These are phyloP conservation scores for Leucophenga maculata DNA, from an alignment of 2,888 invertebrate genomes.

Conservation along the genomic window DNA sequence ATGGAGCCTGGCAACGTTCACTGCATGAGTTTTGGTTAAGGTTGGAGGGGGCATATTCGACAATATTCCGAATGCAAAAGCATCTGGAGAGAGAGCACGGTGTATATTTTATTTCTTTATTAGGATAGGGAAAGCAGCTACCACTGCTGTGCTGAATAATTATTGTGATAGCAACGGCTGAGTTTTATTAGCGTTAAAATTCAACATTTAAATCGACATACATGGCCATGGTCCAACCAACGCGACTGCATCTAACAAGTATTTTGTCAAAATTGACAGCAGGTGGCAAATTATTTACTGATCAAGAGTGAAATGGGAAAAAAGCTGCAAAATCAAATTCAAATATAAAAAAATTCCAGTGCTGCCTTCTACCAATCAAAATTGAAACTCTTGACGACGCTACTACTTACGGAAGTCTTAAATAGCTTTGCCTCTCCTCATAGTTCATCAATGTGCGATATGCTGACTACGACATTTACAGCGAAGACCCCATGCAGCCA, in stretches of 20 bases:
- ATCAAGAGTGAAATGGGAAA: conserved; percentile 3
- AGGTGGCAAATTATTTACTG: conserved; percentile 36
- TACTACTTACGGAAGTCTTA: background rate
- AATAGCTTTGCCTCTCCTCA: background rate
- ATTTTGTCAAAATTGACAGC: conserved; percentile 23
- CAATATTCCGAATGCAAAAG: no score
- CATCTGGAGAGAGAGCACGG: no score
- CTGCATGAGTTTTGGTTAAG: no score
- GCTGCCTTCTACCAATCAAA: conserved; percentile 7
- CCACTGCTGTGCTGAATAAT: no score
- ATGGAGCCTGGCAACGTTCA: no score
- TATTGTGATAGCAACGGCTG: no score
- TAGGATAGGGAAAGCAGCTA: no score
- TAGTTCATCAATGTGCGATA: no score
- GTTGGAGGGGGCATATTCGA: no score
- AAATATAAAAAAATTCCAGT: background rate
- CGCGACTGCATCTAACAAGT: background rate
- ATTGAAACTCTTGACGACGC: background rate
- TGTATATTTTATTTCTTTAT: no score
- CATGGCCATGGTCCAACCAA: background rate
- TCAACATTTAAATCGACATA: no score
- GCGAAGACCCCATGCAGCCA: background rate
- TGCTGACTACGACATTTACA: background rate
- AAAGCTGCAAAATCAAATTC: background rate
- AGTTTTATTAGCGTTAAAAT: no score